Base-by-base conservation (phyloP, 2,797 vertebrate genomes). In the Neosalanx taihuensis region DNA sequence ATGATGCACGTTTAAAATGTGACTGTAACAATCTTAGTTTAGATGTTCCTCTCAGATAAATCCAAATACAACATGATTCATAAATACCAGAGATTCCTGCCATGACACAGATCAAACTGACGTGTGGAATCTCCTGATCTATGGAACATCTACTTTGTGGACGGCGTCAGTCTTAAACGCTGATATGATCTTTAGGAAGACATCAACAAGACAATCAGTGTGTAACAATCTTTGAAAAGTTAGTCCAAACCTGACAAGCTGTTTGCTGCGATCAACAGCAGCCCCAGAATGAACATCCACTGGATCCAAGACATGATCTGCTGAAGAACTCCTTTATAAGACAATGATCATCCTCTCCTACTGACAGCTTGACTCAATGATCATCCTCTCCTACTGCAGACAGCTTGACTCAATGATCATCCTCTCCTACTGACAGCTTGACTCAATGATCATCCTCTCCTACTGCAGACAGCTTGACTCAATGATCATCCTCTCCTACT, bases 191-290 rank as follows among this genome's bases (percentile, higher is more conserved):
- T 41, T 35, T 15, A 17, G 17, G 33, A 6, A 64, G n/a, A 51
- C 6, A 35, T 5, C 23, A 41, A 51, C 12, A 3, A 17, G 31
- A 17, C 15, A 69, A 37, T 35, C 18, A 29, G n/a, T 13, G 1
- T 37, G n/a, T 9, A 65, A 10, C 9, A n/a, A 46, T 20, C 23
- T 65, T 13, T 2, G 26, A 67, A 74, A 70, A 60, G 5, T 46
- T 53, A 7, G 37, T 64, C 78, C 61, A 84, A 91, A 93, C 92
- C 91, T 89, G 90, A 75, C 18, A 72, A 67, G 62, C 23, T 53
- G 64, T 5, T 71, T 5, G 79, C 30, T 5, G 20, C 72, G 67
- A 83, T 13, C 5, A 86, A 66, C 35, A 89, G 15, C 10, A 86
- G 5, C 56, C 85, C 0, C 29, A 87, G 29, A 67, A 76, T 6